These are phyloP conservation scores for Hyperoplus lanceolatus DNA, from an alignment of 2,797 vertebrate genomes.

Conservation along the genomic window DNA sequence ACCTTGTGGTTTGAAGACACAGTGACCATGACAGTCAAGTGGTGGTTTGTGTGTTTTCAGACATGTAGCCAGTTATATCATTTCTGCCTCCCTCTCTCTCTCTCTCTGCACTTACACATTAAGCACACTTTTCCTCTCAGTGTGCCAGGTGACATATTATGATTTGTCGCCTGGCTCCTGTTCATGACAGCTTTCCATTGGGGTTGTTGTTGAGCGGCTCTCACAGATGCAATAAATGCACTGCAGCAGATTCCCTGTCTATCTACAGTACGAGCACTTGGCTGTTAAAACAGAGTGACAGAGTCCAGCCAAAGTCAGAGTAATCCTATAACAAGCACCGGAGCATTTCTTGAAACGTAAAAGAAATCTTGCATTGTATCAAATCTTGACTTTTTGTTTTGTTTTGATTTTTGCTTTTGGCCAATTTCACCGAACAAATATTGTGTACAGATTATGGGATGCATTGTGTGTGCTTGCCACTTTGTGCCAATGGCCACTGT, in stretches of 20 bases:
- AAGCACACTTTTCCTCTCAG: background rate
- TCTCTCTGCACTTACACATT: background rate
- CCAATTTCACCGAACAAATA: constrained; percentile 1
- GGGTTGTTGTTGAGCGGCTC: constrained; percentile 1
- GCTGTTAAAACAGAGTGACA: constrained; percentile 21
- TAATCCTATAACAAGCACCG: background rate
- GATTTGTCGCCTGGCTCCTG: background rate
- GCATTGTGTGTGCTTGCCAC: constrained; percentile 63
- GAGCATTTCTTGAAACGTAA: background rate
- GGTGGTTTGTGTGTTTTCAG: background rate
- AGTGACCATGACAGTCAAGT: background rate
- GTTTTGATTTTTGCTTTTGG: background rate
- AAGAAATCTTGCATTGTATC: background rate
- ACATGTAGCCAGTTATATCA: background rate
- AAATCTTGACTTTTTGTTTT: background rate
- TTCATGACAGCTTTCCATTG: background rate
- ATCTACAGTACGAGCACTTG: constrained; percentile 12
- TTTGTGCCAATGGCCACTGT: constrained; percentile 59
- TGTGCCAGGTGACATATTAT: background rate
- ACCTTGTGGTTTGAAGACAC: constrained; percentile 58
- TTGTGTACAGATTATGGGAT: constrained; percentile 39
- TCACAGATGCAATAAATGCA: constrained; percentile 18
- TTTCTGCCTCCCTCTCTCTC: background rate
- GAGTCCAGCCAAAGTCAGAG: background rate
- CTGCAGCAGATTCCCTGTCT: background rate